Evolutionary conservation across 2,797 vertebrate genomes (phyloP), one percentile per base, ranked within the genome.

Genomic region (Nannoperca australis): DNA sequence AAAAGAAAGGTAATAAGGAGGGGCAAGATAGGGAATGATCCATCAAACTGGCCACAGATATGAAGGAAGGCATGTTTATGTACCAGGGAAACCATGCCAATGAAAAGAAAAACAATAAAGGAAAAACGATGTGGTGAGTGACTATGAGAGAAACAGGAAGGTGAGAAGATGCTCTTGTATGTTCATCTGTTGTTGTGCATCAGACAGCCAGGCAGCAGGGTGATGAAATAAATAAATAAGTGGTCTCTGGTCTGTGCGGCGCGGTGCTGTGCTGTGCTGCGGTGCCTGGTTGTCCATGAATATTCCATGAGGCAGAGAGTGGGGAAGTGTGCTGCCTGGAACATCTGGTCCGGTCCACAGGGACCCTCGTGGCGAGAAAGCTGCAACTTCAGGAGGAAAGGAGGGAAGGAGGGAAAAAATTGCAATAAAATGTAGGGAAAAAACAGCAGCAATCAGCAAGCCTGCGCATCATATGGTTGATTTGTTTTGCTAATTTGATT

Each of bases 401-500:
- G 81, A 90, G 75, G 86, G 72, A 88, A 85, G 81, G 81, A 85
- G 68, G 81, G 78, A 72, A 89, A 90, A 93, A 92, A 92, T 91
- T 89, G 81, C 91, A 93, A 94, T 93, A 93, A 94, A 92, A 92
- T 70, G 71, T 50, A 30, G 24, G 63, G 13, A 50, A 72, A 62
- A 82, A 87, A 86, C 71, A 84, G 86, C 86, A 89, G 86, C 87
- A 91, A 94, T 89, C 90, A 91, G 92, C 93, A 92, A 92, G 89
- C 79, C 86, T 93, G 86, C 71, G 56, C 92, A 95, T 95, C 94
- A 95, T 93, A 94, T 94, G 91, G 85, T 93, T 94, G 93, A 94
- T 95, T 95, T 95, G 94, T 94, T 95, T 95, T 91, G 92, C 93
- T 95, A 95, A 95, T 95, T 95, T 89, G 92, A 93, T 95, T 95